phyloP scores from a whole-genome alignment of 2,888 invertebrate species.

The Osmoderma eremita region DNA sequence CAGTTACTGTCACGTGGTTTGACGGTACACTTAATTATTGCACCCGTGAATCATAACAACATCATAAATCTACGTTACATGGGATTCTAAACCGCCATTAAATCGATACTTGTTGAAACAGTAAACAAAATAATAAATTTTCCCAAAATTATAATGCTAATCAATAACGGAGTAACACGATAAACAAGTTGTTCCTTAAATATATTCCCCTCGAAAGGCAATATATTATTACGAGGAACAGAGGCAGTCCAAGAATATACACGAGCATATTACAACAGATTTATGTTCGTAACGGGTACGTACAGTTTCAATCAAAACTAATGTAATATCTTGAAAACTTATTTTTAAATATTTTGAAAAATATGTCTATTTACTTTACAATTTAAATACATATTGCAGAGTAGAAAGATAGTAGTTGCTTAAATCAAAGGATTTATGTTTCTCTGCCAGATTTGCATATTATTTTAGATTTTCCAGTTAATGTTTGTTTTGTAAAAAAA shows the following conservation, averaged over 20 bases:
- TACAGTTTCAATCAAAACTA: background rate
- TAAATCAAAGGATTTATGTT: too few relatives aligned
- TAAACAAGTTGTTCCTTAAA: slow-evolving; percentile 40
- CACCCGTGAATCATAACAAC: slow-evolving; percentile 32
- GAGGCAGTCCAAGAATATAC: slow-evolving; percentile 9
- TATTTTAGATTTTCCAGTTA: too few relatives aligned
- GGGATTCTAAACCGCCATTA: slow-evolving; percentile 34
- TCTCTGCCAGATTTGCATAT: too few relatives aligned
- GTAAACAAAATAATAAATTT: slow-evolving; percentile 43
- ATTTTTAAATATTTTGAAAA: too few relatives aligned
- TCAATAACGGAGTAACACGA: slow-evolving; percentile 39
- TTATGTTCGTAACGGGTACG: slow-evolving; percentile 2
- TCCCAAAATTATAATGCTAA: slow-evolving; percentile 35
- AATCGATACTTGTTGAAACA: slow-evolving; percentile 43
- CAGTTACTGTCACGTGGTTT: slow-evolving; percentile 23
- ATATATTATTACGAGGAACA: slow-evolving; percentile 22
- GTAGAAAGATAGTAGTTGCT: too few relatives aligned
- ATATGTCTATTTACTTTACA: too few relatives aligned
- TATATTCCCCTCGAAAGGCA: slow-evolving; percentile 27
- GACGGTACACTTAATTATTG: slow-evolving; percentile 35
- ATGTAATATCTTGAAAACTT: background rate
- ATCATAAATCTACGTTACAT: slow-evolving; percentile 35
- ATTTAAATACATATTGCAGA: too few relatives aligned
- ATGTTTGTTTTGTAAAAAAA: too few relatives aligned
- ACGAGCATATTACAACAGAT: slow-evolving; percentile 11